These are phyloP conservation scores for Leptopilina boulardi DNA, from an alignment of 1,140 invertebrate genomes.

Conservation along the genomic window DNA sequence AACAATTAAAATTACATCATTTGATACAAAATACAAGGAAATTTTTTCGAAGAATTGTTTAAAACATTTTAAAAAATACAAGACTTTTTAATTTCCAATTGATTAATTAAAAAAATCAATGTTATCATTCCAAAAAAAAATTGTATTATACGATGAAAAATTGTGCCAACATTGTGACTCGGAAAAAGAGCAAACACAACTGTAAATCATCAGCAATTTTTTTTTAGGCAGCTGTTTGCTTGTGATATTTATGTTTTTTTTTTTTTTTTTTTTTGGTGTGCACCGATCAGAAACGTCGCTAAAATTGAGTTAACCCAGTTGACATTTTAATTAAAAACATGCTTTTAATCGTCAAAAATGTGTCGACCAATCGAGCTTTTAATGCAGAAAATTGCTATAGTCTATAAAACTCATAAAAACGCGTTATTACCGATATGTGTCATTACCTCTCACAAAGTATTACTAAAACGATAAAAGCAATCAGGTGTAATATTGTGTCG, in stretches of 20 bases:
- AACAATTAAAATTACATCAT: too few relatives aligned
- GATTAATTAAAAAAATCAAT: too few relatives aligned
- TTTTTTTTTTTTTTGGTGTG: too few relatives aligned
- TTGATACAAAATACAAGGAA: too few relatives aligned
- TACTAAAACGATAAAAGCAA: constrained; percentile 13
- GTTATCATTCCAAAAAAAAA: too few relatives aligned
- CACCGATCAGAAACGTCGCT: neutral
- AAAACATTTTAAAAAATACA: too few relatives aligned
- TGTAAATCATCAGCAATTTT: neutral
- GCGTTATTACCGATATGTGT: neutral
- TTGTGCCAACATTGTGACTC: neutral
- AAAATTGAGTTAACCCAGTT: neutral
- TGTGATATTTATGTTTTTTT: neutral
- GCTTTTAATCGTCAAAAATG: neutral
- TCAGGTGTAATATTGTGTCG: constrained; percentile 6
- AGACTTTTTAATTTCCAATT: too few relatives aligned
- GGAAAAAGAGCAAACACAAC: neutral
- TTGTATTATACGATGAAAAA: too few relatives aligned
- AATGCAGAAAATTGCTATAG: neutral
- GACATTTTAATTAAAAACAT: constrained; percentile 25
- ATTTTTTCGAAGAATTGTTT: too few relatives aligned
- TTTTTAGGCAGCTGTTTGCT: constrained; percentile 1
- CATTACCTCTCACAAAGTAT: constrained; percentile 20
- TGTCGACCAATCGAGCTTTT: constrained; percentile 1
- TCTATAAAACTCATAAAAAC: constrained; percentile 13